These are phyloP conservation scores for Sus cebifrons DNA, from an alignment of 2,797 vertebrate genomes.

Conservation along the genomic window DNA sequence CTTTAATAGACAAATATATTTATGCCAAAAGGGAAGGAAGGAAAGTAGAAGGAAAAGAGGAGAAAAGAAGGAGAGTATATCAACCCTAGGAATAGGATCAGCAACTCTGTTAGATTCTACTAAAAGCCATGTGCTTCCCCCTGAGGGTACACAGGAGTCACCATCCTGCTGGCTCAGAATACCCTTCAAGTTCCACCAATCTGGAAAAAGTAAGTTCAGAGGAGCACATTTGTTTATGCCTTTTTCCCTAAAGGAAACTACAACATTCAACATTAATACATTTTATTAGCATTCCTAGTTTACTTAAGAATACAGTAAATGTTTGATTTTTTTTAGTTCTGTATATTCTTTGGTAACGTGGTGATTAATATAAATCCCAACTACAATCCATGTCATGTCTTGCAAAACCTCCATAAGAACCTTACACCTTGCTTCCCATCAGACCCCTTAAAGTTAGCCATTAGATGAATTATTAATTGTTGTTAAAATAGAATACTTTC, in stretches of 20 bases:
- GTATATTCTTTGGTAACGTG: background rate
- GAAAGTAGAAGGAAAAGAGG: background rate
- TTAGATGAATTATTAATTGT: conserved; percentile 59
- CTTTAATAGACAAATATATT: background rate
- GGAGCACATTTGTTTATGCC: background rate
- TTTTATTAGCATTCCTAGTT: background rate
- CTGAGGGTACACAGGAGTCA: too few relatives aligned
- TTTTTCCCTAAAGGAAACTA: background rate
- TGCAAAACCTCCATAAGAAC: background rate
- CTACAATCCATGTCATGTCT: background rate
- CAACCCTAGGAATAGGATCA: background rate
- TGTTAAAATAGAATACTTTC: conserved; percentile 56
- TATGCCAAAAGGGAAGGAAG: background rate
- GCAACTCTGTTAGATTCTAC: background rate
- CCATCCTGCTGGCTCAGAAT: background rate
- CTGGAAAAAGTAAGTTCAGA: background rate
- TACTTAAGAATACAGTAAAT: conserved; percentile 24
- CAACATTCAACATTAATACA: background rate
- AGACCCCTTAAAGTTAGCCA: conserved; percentile 38
- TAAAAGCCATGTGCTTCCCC: background rate
- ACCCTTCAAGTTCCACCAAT: background rate
- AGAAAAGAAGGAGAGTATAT: background rate
- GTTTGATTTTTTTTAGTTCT: conserved; percentile 22
- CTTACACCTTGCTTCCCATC: background rate
- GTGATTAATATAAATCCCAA: conserved; percentile 1